phyloP scores from a whole-genome alignment of 2,888 invertebrate genomes.

The Scaeva pyrastri region DNA sequence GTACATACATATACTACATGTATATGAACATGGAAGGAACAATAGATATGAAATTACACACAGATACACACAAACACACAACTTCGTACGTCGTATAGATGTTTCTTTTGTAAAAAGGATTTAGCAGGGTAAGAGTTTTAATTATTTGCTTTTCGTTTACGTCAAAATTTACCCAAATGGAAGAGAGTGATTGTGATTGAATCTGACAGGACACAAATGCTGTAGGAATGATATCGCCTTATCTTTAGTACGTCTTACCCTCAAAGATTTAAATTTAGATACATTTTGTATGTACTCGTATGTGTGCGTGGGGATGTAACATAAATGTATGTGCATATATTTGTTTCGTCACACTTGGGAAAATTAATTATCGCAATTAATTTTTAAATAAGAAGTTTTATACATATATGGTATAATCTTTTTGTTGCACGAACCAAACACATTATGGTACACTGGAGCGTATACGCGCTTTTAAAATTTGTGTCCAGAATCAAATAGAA shows the following conservation, averaged over 20 bases:
- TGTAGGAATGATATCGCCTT: slow-evolving; percentile 59
- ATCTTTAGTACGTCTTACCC: slow-evolving; percentile 24
- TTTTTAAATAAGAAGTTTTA: no score
- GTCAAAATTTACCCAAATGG: slow-evolving; percentile 70
- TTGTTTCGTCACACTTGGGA: no score
- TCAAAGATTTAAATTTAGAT: slow-evolving; percentile 2
- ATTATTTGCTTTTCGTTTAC: slow-evolving; percentile 64
- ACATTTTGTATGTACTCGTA: no score
- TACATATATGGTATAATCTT: no score
- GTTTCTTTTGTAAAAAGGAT: slow-evolving; percentile 2
- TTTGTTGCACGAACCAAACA: no score
- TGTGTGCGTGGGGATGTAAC: no score
- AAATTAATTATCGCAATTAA: no score
- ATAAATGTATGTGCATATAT: no score
- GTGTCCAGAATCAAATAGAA: no score
- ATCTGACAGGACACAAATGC: slow-evolving; percentile 70
- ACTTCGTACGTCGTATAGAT: no score
- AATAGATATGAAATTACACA: slow-evolving; percentile 53
- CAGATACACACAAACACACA: slow-evolving; percentile 5
- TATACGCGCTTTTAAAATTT: no score
- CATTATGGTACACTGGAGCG: no score
- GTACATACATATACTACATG: slow-evolving; percentile 30
- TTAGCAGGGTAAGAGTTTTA: slow-evolving; percentile 45
- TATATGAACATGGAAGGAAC: not conserved
- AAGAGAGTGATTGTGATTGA: slow-evolving; percentile 73